Evolutionary conservation across 2,888 invertebrate species (phyloP).

Genomic region (Psylliodes chrysocephalus): DNA sequence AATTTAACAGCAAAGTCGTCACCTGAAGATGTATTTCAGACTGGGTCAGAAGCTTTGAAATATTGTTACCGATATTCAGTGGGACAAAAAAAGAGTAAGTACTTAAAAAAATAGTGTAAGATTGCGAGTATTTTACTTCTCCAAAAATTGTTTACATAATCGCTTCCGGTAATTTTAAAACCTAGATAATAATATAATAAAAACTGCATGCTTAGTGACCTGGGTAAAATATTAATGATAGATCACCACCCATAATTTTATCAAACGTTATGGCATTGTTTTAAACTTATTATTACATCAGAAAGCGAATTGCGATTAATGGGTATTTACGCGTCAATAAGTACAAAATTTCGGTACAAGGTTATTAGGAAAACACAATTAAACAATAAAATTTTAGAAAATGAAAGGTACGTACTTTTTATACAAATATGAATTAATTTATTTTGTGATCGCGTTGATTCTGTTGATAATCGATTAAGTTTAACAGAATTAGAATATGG

Average conservation of each 20-base stretch:
- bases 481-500: no score
- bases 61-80: no score
- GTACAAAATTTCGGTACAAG: constrained; percentile 19
- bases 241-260: not conserved
- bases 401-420: not conserved
- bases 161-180: no score
- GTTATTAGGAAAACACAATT: constrained; percentile 13
- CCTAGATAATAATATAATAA: no score
- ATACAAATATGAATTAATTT: not conserved
- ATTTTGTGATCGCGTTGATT: not conserved
- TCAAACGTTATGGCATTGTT: not conserved
- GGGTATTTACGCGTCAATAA: constrained; percentile 22
- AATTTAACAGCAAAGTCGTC: no score
- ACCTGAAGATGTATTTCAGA: no score
- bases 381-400: constrained; percentile 16
- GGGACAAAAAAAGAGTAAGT: no score
- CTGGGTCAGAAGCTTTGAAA: no score
- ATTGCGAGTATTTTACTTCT: no score
- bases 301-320: not conserved
- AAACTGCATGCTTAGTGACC: not conserved
- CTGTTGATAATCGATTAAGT: not conserved
- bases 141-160: no score
- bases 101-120: no score
- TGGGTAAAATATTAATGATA: not conserved
- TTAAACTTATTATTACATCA: constrained; percentile 1